These are phyloP conservation scores for Phataginus tricuspis DNA, from an alignment of 2,797 vertebrate species.

Conservation along the genomic window DNA sequence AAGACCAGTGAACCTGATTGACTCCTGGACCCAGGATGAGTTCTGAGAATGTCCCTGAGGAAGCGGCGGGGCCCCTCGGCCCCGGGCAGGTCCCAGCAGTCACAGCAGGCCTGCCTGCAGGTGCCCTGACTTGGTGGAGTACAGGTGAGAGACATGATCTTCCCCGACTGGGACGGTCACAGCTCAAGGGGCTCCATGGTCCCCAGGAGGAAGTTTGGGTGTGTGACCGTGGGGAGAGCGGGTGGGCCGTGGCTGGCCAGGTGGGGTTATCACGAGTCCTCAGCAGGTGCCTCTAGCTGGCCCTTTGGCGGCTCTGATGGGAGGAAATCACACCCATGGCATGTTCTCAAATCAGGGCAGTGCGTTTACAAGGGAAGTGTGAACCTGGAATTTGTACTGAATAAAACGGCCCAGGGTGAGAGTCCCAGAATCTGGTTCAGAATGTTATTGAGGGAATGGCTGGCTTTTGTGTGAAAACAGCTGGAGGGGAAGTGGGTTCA, in stretches of 20 bases:
- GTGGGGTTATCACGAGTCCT: not conserved
- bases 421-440: not conserved
- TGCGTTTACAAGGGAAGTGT: accelerated
- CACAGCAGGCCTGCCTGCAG: not conserved
- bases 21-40: not conserved
- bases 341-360: not conserved
- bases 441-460: not conserved
- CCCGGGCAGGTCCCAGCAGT: no score
- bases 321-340: no score
- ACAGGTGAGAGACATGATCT: no score
- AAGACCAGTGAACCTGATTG: not conserved
- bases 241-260: no score
- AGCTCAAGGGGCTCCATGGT: no score
- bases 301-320: accelerated
- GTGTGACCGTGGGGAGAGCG: no score
- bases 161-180: no score
- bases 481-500: no score
- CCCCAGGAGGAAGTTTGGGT: no score
- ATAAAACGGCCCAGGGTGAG: not conserved
- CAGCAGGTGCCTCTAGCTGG: accelerated
- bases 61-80: not conserved
- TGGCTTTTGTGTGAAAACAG: no score
- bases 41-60: not conserved
- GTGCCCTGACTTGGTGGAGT: not conserved
- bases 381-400: no score